A percentile compares a stretch with the other conserved stretches of the same genome.
phyloP scores from a whole-genome alignment of 2,797 vertebrate genomes.

The Gymnopithys bicolor region DNA sequence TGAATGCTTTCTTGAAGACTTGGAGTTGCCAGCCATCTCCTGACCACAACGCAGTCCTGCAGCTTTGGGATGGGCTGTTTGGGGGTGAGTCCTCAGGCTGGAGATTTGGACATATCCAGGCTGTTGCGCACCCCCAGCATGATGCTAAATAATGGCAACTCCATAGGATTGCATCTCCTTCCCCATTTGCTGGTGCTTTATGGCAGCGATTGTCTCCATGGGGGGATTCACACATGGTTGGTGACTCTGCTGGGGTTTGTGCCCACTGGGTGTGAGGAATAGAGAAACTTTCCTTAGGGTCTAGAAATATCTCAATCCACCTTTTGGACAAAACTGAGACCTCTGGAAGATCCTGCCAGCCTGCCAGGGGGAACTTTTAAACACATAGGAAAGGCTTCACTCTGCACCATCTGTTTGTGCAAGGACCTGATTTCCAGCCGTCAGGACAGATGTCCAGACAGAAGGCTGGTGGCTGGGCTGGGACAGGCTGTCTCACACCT shows the following conservation, averaged over 20 bases:
- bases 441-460: background rate
- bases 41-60: fast-evolving
- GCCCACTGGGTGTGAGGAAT: background rate
- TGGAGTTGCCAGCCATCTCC: background rate
- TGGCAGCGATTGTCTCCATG: fast-evolving
- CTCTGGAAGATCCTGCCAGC: background rate
- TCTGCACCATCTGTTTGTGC: background rate
- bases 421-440: background rate
- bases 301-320: background rate
- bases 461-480: background rate
- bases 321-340: background rate
- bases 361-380: background rate
- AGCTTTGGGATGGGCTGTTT: background rate
- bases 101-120: background rate
- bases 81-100: background rate
- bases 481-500: background rate
- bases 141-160: background rate
- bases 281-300: background rate
- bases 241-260: background rate
- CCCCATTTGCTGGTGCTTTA: background rate
- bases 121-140: background rate
- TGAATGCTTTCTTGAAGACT: background rate
- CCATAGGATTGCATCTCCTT: background rate
- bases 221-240: fast-evolving
- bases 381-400: background rate